phyloP scores from a whole-genome alignment of 2,888 invertebrate genomes.

The Ferdinandea cuprea region DNA sequence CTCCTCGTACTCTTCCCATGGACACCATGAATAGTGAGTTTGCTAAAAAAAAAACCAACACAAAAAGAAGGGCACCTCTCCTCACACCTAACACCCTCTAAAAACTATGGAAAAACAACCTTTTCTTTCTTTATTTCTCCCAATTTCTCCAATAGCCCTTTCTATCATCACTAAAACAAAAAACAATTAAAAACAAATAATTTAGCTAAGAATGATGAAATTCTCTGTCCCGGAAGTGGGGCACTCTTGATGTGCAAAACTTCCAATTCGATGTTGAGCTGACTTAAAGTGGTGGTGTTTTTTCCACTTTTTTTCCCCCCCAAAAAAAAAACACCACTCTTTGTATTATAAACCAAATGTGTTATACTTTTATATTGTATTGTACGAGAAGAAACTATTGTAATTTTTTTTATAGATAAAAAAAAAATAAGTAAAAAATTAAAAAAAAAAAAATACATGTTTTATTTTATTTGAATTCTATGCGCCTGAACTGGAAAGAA shows the following conservation, averaged over 20 bases:
- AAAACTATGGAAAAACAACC: conserved; percentile 30
- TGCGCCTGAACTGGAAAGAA: background rate
- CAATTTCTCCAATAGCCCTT: conserved; percentile 50
- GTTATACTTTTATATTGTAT: conserved; percentile 80
- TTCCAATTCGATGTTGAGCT: conserved; percentile 81
- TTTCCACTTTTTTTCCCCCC: conserved; percentile 55
- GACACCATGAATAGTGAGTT: conserved; percentile 78
- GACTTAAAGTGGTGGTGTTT: conserved; percentile 71
- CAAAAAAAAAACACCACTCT: conserved; percentile 76
- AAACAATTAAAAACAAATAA: conserved; percentile 17
- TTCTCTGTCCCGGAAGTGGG: conserved; percentile 75
- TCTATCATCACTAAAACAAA: conserved; percentile 46
- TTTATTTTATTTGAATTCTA: conserved; percentile 9
- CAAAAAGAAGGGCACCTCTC: conserved; percentile 29
- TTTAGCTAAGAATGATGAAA: conserved; percentile 72
- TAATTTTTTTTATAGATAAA: conserved; percentile 69
- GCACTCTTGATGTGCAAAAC: conserved; percentile 56
- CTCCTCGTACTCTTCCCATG: conserved; percentile 80
- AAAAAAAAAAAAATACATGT: conserved; percentile 50
- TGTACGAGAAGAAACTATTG: conserved; percentile 68
- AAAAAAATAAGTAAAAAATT: conserved; percentile 56
- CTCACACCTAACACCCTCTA: background rate
- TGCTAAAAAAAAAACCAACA: conserved; percentile 48
- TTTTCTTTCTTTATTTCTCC: conserved; percentile 57
- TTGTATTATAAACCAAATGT: conserved; percentile 82